Percentiles rank a stretch among this genome's conserved stretches.
Conservation (phyloP, 2,888 invertebrate species). For the Halictus quadricinctus region DNA sequence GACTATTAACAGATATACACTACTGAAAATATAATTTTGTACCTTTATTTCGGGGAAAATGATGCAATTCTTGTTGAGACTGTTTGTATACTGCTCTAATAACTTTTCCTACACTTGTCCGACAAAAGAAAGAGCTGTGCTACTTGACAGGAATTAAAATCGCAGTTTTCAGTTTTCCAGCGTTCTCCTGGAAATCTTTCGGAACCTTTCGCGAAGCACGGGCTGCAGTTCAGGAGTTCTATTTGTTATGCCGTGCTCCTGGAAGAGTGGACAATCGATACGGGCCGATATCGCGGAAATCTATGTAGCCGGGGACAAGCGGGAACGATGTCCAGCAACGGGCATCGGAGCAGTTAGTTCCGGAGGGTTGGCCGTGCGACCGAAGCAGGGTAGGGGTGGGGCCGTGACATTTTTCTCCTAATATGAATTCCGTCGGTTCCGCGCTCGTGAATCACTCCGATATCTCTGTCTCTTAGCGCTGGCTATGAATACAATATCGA, state of each 20-base stretch:
- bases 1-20: too few relatives aligned
- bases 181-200: neutral
- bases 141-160: neutral
- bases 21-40: too few relatives aligned
- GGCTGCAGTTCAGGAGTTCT: slow-evolving; percentile 1
- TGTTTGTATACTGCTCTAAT: neutral
- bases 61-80: too few relatives aligned
- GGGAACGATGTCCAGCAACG: slow-evolving; percentile 11
- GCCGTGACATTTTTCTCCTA: slow-evolving; percentile 66
- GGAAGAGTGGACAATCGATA: slow-evolving; percentile 37
- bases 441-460: slow-evolving; percentile 68
- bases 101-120: neutral
- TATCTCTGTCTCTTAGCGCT: slow-evolving; percentile 72
- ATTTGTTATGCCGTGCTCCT: slow-evolving; percentile 32
- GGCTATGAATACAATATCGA: slow-evolving; percentile 77
- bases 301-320: slow-evolving; percentile 24
- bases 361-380: slow-evolving; percentile 21
- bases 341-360: slow-evolving; percentile 46
- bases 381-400: neutral
- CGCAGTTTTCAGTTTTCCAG: neutral
- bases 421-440: slow-evolving; percentile 70
- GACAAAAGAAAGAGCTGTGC: neutral
- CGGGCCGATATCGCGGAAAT: slow-evolving; percentile 26
- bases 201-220: neutral
- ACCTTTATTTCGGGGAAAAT: too few relatives aligned